phyloP scores from a whole-genome alignment of 2,797 vertebrate species.

The Selene dorsalis region DNA sequence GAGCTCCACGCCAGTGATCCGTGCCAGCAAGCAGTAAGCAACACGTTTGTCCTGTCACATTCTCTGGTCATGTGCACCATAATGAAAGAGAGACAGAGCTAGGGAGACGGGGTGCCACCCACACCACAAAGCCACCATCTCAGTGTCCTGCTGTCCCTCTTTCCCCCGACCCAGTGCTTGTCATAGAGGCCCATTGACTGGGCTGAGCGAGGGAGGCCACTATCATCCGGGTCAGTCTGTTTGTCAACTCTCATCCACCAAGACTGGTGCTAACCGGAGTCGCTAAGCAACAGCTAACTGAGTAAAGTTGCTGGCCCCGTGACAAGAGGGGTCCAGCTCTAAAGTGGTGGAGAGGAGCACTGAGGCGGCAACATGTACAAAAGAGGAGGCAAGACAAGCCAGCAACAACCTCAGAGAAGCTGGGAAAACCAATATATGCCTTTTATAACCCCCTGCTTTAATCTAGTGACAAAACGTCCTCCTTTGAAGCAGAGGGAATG shows the following conservation, averaged over 20 bases:
- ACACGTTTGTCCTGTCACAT: conserved; percentile 70
- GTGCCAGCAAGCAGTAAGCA: conserved; percentile 39
- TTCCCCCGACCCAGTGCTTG: conserved; percentile 49
- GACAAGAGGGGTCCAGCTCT: conserved; percentile 74
- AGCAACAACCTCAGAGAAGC: conserved; percentile 72
- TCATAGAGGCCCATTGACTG: conserved; percentile 79
- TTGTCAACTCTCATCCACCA: conserved; percentile 66
- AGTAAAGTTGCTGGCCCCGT: conserved; percentile 76
- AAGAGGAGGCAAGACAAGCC: conserved; percentile 65
- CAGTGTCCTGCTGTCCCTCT: conserved; percentile 64
- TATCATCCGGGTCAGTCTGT: conserved; percentile 72
- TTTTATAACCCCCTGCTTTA: conserved; percentile 62
- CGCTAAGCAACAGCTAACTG: conserved; percentile 82
- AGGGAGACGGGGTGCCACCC: conserved; percentile 61
- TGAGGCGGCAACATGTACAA: conserved; percentile 72
- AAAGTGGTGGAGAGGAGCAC: conserved; percentile 72
- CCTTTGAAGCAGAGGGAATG: conserved; percentile 48
- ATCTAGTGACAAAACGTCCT: conserved; percentile 62
- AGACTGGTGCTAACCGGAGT: conserved; percentile 67
- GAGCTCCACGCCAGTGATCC: conserved; percentile 16
- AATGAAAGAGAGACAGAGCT: conserved; percentile 56
- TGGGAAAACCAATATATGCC: conserved; percentile 74
- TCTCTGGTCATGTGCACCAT: conserved; percentile 64
- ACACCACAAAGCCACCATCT: conserved; percentile 69
- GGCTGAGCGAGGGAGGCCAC: conserved; percentile 59